Evolutionary conservation across 2,797 vertebrate species (phyloP), one percentile per base, ranked within the genome.

Genomic region (Silurus aristotelis): DNA sequence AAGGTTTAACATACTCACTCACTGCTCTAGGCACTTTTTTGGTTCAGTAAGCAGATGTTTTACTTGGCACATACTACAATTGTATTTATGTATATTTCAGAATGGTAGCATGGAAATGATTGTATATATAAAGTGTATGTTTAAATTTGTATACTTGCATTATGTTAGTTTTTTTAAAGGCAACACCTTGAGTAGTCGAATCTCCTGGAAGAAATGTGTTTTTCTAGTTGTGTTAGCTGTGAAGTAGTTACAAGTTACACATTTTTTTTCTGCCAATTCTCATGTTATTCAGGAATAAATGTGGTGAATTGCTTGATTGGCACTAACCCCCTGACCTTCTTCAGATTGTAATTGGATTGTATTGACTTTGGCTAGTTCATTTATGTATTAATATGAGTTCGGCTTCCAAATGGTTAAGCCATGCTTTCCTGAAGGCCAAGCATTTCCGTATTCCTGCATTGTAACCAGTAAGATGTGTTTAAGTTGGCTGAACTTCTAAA

Each of bases 401-500:
- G 38, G 5, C 48, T 82, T 87, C 80, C 81, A 89, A 72, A 80
- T 84, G 56, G 82, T 82, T 85, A 82, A 64, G 63, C 78, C 75
- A 48, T 84, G 80, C 67, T 70, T 84, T 80, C 61, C 79, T 86
- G 73, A 70, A 84, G 58, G 68, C 76, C 80, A 85, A 84, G 82
- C 66, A 43, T 87, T 83, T 87, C 72, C 56, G 2, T 85, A 66
- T 70, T 75, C 12, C 43, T 70, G 43, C 80, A 67, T 78, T 88
- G 78, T 84, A 82, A 56, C 31, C 52, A 81, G 78, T 63, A 48
- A 83, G 76, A 58, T 55, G 55, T 95, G 91, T 94, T 95, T 94
- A 91, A 83, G 84, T 93, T 92, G 93, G 93, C 92, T 91, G 82
- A 43, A 52, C 87, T 70, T 83, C 75, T 84, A 84, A 81, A 61